phyloP scores from a whole-genome alignment of 2,888 invertebrate species.

The Diplolepis rosae region DNA sequence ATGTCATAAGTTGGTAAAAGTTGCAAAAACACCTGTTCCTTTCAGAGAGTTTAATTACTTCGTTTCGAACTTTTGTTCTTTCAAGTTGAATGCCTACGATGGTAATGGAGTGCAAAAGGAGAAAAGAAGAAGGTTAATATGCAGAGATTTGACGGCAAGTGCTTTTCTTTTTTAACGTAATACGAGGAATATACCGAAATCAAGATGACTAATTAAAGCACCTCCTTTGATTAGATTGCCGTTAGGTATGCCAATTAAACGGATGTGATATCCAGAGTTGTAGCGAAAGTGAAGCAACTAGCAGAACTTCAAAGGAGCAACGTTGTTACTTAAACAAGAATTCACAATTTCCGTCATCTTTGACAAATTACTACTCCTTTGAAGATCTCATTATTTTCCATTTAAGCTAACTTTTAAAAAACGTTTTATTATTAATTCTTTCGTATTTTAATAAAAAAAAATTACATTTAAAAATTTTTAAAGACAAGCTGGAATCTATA shows the following conservation, averaged over 20 bases:
- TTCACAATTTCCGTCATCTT: neutral
- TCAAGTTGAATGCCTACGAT: neutral
- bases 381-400: neutral
- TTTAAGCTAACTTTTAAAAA: neutral
- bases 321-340: slow-evolving; percentile 20
- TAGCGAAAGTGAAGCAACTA: slow-evolving; percentile 18
- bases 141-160: neutral
- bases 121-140: neutral
- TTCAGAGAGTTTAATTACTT: slow-evolving; percentile 17
- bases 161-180: neutral
- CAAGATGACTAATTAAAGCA: slow-evolving; percentile 25
- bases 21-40: slow-evolving; percentile 17
- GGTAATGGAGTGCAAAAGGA: neutral
- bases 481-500: no score
- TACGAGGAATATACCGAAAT: slow-evolving; percentile 12
- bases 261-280: slow-evolving; percentile 18
- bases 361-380: neutral
- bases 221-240: slow-evolving; percentile 27
- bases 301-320: slow-evolving; percentile 16
- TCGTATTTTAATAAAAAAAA: no score
- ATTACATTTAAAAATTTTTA: neutral
- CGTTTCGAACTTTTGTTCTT: slow-evolving; percentile 17
- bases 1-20: neutral
- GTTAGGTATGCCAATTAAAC: slow-evolving; percentile 28
- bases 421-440: no score